Base-by-base conservation (phyloP, 2,888 invertebrate species). In the Disparrhopalites patrizii region DNA sequence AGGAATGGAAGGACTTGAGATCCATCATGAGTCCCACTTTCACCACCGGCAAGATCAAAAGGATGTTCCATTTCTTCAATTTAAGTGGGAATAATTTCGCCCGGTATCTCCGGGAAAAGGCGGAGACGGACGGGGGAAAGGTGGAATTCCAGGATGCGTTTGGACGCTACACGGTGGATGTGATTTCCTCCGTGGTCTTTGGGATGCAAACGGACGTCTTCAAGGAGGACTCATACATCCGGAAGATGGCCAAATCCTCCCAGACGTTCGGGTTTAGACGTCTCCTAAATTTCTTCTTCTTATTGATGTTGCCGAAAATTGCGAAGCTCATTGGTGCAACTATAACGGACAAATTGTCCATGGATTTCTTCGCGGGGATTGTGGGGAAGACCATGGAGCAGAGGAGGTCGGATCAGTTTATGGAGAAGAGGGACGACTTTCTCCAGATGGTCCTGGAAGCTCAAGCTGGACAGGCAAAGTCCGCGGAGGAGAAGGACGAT, bases 401-500 rank as follows among this genome's bases (percentile, higher is more conserved):
- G 13, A 8, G 47, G 3, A 3, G 47, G 47, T 20, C 20, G 36
- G 25, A 18, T 2, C 5, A 28, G 10, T 18, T 31, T 3, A 15
- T 20, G 31, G 58, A 58, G 7, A 27, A 31, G 33, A 23, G 89
- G 66, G 79, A 81, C 43, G 89, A 91, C 76, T 81, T 91, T 63
- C 91, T 91, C 78, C 83, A 86, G 62, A 85, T 86, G 67, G 82
- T 84, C 65, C 82, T 87, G 73, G 87, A 88, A 81, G 82, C 86
- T 63, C 85, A 87, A 75, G 84, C 91, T 33, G 85, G 86, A 40
- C 88, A 87, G 79, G 82, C 96, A 57, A 92, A 93, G 76, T 88
- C 91, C 78, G 93, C 93, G 79, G 92, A 93, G 85, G 89, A 77
- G 83, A 31, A 61, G 25, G 50, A 50, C 1, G 1, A 40, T 0